Evolutionary conservation across 1,140 invertebrate genomes (phyloP), one percentile per base, ranked within the genome.

Genomic region (Drosophila nasuta): DNA sequence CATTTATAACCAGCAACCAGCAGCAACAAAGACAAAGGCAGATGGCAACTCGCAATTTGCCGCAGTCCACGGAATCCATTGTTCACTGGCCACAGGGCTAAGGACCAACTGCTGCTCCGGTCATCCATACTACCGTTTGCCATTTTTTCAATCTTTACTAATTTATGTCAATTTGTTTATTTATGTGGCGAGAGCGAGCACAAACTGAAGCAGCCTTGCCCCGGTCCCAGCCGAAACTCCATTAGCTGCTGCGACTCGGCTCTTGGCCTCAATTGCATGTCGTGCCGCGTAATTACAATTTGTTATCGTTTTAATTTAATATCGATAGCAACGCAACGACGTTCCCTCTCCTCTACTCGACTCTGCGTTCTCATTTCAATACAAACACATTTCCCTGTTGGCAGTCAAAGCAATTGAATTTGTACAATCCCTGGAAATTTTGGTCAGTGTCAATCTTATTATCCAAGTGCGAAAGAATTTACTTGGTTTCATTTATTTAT

Each of bases 271-370:
- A 57, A 49, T 46, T 45, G 51, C 33, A 57, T 45, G 41, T n/a
- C 62, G 15, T 51, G 65, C 30, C 25, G 15, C n/a, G 63, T 74
- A 77, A 77, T 74, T 77, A 74, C 70, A 77, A 77, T 77, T 77
- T 77, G 75, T 77, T 77, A 77, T 77, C 75, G 70, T 45, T 68
- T 77, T 77, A 77, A 77, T 74, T 77, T 57, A 77, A 77, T 74
- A 74, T 68, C 52, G 58, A 76, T 51, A 43, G 25, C 56, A 33
- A 45, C 54, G 51, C 56, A 60, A 63, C 48, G 17, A 20, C 10
- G 6, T 2, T 41, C 8, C 41, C 15, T 28, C 17, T 15, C 45
- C 11, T 17, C 5, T 46, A 4, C 28, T 43, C 35, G 6, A 38
- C 35, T 8, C 1, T 8, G 0, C 35, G 35, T 5, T 2, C 17